phyloP scores from a whole-genome alignment of 2,113 vertebrate species.

The Corythornis madagascariensis region DNA sequence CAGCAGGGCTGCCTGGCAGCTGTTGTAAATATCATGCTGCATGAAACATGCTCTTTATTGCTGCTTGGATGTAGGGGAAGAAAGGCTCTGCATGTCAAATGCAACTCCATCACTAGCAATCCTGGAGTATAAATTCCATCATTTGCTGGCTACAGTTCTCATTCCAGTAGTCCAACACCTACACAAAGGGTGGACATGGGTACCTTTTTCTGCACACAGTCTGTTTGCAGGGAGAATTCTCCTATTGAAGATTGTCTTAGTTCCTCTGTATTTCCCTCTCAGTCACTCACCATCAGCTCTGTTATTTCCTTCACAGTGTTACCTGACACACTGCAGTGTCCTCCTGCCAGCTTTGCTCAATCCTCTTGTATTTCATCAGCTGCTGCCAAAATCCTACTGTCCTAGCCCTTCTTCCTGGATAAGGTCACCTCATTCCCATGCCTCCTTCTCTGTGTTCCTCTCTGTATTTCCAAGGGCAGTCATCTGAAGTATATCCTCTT shows the following conservation, averaged over 20 bases:
- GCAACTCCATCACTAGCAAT: not conserved
- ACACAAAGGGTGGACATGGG: accelerated
- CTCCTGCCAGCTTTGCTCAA: not conserved
- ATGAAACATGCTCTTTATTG: not conserved
- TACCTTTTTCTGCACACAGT: not conserved
- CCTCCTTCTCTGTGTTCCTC: not conserved
- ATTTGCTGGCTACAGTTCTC: not conserved
- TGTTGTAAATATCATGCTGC: accelerated
- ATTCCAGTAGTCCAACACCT: too few relatives aligned
- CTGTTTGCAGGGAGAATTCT: not conserved
- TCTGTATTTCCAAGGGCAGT: not conserved
- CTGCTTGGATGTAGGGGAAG: not conserved
- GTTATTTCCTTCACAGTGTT: not conserved
- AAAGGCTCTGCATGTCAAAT: not conserved
- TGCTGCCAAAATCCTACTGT: not conserved
- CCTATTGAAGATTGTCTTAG: not conserved
- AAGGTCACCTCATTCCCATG: not conserved
- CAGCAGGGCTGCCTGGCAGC: accelerated
- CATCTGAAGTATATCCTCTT: not conserved
- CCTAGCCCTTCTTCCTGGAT: not conserved
- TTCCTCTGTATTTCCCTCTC: not conserved
- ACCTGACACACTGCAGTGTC: not conserved
- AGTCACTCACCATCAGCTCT: not conserved
- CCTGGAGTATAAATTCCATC: not conserved
- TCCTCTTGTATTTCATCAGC: not conserved